Percentiles rank a stretch among this genome's conserved stretches.
phyloP scores from a whole-genome alignment of 2,797 vertebrate species.

The Pogoniulus pusillus region DNA sequence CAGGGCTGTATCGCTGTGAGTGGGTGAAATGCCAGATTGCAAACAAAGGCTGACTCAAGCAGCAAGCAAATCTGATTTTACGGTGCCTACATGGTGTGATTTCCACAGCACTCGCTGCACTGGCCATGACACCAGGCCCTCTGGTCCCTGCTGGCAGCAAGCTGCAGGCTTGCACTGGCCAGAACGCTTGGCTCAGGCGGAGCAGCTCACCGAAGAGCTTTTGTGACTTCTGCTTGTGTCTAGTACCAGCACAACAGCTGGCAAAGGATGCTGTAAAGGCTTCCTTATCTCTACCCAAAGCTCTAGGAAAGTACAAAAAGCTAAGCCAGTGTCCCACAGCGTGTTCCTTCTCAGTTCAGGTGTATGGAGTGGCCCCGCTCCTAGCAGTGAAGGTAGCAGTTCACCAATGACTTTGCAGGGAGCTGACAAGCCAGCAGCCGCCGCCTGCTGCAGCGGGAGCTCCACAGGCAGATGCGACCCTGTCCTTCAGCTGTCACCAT shows the following conservation, averaged over 20 bases:
- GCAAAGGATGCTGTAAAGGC: not conserved
- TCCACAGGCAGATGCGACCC: not conserved
- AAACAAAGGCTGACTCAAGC: conserved; percentile 44
- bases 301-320: not conserved
- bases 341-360: not conserved
- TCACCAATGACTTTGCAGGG: accelerated
- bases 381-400: not conserved
- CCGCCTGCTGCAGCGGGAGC: not conserved
- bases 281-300: not conserved
- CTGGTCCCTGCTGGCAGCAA: not conserved
- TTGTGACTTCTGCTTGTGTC: not conserved
- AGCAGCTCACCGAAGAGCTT: not conserved
- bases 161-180: not conserved
- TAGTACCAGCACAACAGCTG: not conserved
- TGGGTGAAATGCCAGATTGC: not conserved
- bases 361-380: not conserved
- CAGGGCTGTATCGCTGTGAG: not conserved
- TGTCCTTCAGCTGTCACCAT: not conserved
- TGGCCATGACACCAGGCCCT: not conserved
- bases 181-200: not conserved
- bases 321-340: not conserved
- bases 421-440: not conserved
- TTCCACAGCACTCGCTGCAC: not conserved
- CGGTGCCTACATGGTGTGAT: not conserved
- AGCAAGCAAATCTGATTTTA: conserved; percentile 23